A percentile compares a stretch with the other conserved stretches of the same genome.
phyloP scores from a whole-genome alignment of 2,113 vertebrate genomes.

The Chaetodon trifascialis region DNA sequence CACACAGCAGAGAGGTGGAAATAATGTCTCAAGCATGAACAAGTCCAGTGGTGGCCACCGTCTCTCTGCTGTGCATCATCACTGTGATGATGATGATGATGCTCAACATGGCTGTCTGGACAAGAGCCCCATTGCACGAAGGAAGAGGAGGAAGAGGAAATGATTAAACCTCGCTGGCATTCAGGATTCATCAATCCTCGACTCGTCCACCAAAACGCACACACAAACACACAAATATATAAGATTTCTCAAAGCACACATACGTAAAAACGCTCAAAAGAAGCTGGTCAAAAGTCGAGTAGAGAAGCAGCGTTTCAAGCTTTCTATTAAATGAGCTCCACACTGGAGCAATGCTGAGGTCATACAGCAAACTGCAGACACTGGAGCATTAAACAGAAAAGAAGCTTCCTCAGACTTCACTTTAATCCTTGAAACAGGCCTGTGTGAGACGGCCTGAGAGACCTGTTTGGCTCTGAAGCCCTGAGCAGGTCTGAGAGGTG shows the following conservation, averaged over 20 bases:
- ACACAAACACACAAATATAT: background rate
- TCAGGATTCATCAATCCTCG: background rate
- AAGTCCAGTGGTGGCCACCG: background rate
- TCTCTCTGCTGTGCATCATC: background rate
- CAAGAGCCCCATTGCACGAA: background rate
- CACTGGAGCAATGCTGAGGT: background rate
- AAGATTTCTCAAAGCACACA: background rate
- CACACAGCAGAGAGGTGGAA: conserved; percentile 38
- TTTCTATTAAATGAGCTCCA: background rate
- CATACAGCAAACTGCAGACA: background rate
- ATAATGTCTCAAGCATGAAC: conserved; percentile 12
- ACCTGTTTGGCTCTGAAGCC: conserved; percentile 6
- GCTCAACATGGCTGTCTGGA: background rate
- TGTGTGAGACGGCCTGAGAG: conserved; percentile 31
- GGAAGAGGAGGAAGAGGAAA: background rate
- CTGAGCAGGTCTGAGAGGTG: conserved; percentile 25
- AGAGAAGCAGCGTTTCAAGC: too few species aligned
- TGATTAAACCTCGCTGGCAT: background rate
- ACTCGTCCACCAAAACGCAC: background rate
- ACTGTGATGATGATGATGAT: background rate
- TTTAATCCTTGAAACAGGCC: conserved; percentile 22
- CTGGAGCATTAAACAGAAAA: background rate
- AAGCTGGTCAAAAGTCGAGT: too few species aligned
- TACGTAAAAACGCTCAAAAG: background rate
- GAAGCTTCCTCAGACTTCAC: conserved; percentile 10